Percentiles rank a stretch among this genome's conserved stretches.
These are phyloP conservation scores for Catocala sponsa DNA, from an alignment of 2,888 invertebrate genomes.

Conservation along the genomic window DNA sequence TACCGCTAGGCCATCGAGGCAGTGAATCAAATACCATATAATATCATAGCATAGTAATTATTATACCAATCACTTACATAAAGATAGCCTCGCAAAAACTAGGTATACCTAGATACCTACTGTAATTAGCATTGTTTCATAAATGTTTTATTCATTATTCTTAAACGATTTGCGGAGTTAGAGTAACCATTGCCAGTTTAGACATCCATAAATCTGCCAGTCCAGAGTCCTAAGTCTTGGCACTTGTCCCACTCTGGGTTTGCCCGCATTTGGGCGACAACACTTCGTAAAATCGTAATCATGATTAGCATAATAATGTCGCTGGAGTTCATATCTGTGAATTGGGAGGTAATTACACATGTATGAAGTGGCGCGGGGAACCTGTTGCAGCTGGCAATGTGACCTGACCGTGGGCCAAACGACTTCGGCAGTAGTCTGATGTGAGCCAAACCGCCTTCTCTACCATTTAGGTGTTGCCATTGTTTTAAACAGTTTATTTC, in stretches of 20 bases:
- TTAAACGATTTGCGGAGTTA: background rate
- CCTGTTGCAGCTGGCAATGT: slow-evolving; percentile 76
- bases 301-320: slow-evolving; percentile 27
- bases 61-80: no score
- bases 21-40: no score
- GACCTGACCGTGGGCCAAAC: slow-evolving; percentile 70
- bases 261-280: slow-evolving; percentile 14
- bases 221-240: slow-evolving; percentile 18
- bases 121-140: background rate
- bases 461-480: slow-evolving; percentile 36
- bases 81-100: no score
- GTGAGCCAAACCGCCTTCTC: slow-evolving; percentile 58
- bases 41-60: no score
- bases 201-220: slow-evolving; percentile 26
- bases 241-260: slow-evolving; percentile 19
- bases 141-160: slow-evolving; percentile 1
- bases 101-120: no score
- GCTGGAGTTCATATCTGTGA: slow-evolving; percentile 21
- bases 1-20: no score
- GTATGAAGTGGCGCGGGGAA: slow-evolving; percentile 34
- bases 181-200: background rate
- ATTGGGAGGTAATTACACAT: slow-evolving; percentile 30
- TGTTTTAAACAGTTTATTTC: slow-evolving; percentile 45
- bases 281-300: slow-evolving; percentile 19
- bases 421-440: slow-evolving; percentile 52